Base-by-base conservation (phyloP, 2,113 vertebrate genomes). In the Origma solitaria region DNA sequence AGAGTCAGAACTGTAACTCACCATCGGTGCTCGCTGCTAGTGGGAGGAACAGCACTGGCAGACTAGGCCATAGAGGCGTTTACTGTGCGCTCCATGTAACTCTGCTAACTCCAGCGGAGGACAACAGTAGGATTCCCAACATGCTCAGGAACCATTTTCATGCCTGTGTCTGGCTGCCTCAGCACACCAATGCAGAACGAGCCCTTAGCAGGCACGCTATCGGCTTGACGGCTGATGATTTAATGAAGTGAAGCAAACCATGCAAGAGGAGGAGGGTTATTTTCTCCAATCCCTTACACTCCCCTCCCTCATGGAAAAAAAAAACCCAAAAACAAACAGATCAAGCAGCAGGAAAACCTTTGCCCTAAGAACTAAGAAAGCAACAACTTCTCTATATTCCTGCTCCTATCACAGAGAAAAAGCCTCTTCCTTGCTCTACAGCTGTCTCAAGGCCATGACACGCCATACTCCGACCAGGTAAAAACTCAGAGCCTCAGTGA, bases 331-430 rank as follows among this genome's bases (percentile, higher is more conserved):
- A n/a, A n/a, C n/a, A n/a, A 61, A 62, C 9, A 87, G 44, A 79
- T 79, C 38, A 57, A 90, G 78, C 31, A 87, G 35, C 53, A 82
- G 49, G 40, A 72, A 93, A 95, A 95, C 94, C 95, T 96, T 95
- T 96, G 95, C 64, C 86, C 91, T 54, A 71, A 82, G 86, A 70
- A 54, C 28, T 44, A 73, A 79, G 58, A 90, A 88, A 88, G 47
- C 33, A 58, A 37, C 0, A 1, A 27, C 38, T 30, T 92, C 54
- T 83, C 50, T 23, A 21, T 23, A 8, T 27, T 57, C 45, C 57
- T 75, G 54, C 13, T 75, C 49, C 64, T 73, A 8, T 15, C 15
- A 22, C 35, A 51, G 35, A 54, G 44, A 35, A 60, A 79, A 75
- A 15, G 6, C 25, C 15, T 37, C 50, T 87, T 73, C 57, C 40